A percentile compares a stretch with the other conserved stretches of the same genome.
Evolutionary conservation across 2,888 invertebrate genomes (phyloP).

Genomic region (Idaea dimidiata): DNA sequence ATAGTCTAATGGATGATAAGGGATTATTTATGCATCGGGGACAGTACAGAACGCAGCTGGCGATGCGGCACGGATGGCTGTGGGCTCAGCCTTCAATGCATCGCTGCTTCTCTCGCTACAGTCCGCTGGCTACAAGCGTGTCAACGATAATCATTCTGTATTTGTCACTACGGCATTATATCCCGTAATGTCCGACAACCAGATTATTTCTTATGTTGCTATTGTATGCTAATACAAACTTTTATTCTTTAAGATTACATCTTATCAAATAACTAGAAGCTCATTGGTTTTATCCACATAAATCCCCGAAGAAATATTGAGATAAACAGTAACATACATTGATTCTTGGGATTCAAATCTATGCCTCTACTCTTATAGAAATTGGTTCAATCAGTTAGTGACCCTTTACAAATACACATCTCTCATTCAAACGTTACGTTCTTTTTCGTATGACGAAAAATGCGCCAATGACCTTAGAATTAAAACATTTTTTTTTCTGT

Average conservation of each 20-base stretch:
- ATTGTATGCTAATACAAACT: constrained; percentile 27
- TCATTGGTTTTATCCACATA: not conserved
- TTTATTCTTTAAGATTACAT: not conserved
- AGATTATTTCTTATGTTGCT: constrained; percentile 16
- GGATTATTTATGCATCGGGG: constrained; percentile 58
- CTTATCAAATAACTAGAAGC: not conserved
- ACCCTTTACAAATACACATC: not conserved
- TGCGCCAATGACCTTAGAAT: no score
- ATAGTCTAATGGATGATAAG: constrained; percentile 34
- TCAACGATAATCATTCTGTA: constrained; percentile 13
- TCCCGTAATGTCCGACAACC: constrained; percentile 18
- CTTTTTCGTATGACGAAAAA: no score
- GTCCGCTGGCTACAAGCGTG: constrained; percentile 26
- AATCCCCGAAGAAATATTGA: not conserved
- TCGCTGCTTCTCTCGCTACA: constrained; percentile 34
- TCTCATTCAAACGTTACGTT: no score
- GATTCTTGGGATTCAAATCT: not conserved
- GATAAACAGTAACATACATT: not conserved
- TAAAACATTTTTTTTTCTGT: no score
- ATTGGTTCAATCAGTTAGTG: not conserved
- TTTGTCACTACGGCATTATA: constrained; percentile 20
- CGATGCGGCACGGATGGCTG: constrained; percentile 19
- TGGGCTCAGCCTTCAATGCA: constrained; percentile 28
- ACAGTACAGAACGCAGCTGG: constrained; percentile 30
- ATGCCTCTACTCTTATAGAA: no score